Evolutionary conservation across 2,888 invertebrate genomes (phyloP).

Genomic region (Onchidella celtica): DNA sequence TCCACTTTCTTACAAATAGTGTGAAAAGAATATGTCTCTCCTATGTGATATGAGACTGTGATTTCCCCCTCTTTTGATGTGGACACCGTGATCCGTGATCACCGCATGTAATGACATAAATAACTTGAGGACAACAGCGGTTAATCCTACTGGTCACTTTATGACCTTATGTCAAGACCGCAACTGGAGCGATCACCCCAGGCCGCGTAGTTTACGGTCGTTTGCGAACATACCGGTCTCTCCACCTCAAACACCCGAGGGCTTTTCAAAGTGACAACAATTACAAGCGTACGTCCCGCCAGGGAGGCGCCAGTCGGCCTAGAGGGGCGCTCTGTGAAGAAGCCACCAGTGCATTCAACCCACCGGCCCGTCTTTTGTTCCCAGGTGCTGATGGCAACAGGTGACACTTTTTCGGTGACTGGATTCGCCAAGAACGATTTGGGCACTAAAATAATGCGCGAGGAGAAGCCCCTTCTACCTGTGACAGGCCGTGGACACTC

Average conservation of each 20-base stretch:
- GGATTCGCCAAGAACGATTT: background rate
- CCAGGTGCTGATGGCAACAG: conserved; percentile 46
- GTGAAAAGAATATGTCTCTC: too few species aligned
- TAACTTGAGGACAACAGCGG: too few species aligned
- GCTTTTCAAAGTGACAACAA: conserved; percentile 49
- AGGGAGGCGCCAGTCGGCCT: conserved; percentile 37
- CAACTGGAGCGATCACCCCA: conserved; percentile 13
- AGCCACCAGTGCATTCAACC: conserved; percentile 28
- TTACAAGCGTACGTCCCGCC: conserved; percentile 47
- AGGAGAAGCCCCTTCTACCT: background rate
- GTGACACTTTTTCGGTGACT: conserved; percentile 37
- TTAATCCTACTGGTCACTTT: too few species aligned
- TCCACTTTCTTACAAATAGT: too few species aligned
- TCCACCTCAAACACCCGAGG: conserved; percentile 39
- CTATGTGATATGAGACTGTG: too few species aligned
- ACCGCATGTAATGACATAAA: too few species aligned
- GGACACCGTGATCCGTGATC: too few species aligned
- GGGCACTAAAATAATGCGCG: background rate
- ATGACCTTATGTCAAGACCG: too few species aligned
- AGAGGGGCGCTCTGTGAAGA: background rate
- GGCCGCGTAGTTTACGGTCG: conserved; percentile 11
- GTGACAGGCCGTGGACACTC: background rate
- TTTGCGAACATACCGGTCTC: too few species aligned
- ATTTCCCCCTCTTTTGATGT: too few species aligned
- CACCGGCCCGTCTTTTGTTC: conserved; percentile 27